Conservation (phyloP, 1,140 invertebrate species). For the Zaprionus camerounensis region DNA sequence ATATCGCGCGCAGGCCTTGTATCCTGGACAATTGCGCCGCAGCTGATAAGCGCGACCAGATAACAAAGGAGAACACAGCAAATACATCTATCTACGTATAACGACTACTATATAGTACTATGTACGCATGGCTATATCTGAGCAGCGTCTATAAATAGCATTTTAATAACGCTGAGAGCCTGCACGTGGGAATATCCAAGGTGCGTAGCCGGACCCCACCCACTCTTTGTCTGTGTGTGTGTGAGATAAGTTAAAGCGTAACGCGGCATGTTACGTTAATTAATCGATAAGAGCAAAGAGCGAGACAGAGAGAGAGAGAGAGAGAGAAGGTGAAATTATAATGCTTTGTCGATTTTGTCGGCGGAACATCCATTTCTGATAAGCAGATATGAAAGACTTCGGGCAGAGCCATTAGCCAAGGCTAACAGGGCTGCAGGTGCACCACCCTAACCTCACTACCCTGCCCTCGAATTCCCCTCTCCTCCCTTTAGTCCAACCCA, state of each 20-base stretch:
- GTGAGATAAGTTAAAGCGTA: slow-evolving; percentile 69
- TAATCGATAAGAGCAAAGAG: slow-evolving; percentile 67
- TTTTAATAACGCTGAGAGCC: slow-evolving; percentile 79
- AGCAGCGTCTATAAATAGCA: slow-evolving; percentile 72
- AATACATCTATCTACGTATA: not conserved
- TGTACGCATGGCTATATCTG: slow-evolving; percentile 6
- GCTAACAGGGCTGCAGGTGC: slow-evolving; percentile 41
- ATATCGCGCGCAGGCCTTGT: slow-evolving; percentile 44
- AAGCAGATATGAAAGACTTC: slow-evolving; percentile 41
- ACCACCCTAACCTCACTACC: slow-evolving; percentile 10
- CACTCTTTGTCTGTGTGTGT: slow-evolving; percentile 19
- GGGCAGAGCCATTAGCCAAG: slow-evolving; percentile 57
- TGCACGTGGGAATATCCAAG: slow-evolving; percentile 75
- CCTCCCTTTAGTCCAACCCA: not conserved
- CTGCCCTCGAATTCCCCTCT: not conserved
- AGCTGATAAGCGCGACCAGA: slow-evolving; percentile 57
- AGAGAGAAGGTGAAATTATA: slow-evolving; percentile 22
- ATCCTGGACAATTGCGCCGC: slow-evolving; percentile 66
- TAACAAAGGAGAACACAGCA: slow-evolving; percentile 21
- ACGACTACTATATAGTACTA: not conserved
- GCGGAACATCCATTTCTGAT: slow-evolving; percentile 54
- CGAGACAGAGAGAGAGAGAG: slow-evolving; percentile 10
- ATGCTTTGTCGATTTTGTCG: slow-evolving; percentile 59
- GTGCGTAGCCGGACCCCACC: slow-evolving; percentile 32
- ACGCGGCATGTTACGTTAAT: slow-evolving; percentile 76